Percentiles rank a stretch among this genome's conserved stretches.
Evolutionary conservation across 2,888 invertebrate species (phyloP).

Genomic region (Hartigia nigra): DNA sequence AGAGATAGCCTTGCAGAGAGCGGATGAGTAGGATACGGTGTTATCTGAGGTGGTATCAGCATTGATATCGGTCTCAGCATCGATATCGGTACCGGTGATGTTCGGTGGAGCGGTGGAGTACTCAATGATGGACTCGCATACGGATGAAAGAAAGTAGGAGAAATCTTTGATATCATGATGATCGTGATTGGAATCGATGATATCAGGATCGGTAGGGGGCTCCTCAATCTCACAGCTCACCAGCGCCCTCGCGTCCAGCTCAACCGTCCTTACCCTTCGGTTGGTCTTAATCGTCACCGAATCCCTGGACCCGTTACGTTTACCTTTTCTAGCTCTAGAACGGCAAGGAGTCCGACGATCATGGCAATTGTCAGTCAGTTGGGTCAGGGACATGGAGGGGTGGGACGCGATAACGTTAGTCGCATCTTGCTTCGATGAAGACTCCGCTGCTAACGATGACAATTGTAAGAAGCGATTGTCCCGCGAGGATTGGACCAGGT

Average conservation of each 20-base stretch:
- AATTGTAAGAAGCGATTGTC: not conserved
- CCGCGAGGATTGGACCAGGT: not conserved
- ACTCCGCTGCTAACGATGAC: not conserved
- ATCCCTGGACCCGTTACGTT: not conserved
- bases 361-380: conserved; percentile 9
- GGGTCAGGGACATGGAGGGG: not conserved
- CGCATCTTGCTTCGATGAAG: not conserved
- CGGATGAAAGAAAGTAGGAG: conserved; percentile 15
- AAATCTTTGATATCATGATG: conserved; percentile 21
- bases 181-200: conserved; percentile 5
- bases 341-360: conserved; percentile 13
- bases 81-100: conserved; percentile 4
- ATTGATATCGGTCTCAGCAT: not conserved
- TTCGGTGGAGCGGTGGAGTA: conserved; percentile 8
- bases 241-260: conserved; percentile 44
- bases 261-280: conserved; percentile 42
- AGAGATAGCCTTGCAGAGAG: conserved; percentile 21
- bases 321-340: conserved; percentile 12
- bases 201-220: conserved; percentile 20
- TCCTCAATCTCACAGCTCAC: conserved; percentile 46
- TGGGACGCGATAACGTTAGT: not conserved
- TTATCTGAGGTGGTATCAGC: not conserved
- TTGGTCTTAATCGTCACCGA: conserved; percentile 23
- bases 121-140: conserved; percentile 14
- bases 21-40: conserved; percentile 17